Base-by-base conservation (phyloP, 2,113 vertebrate species). In the Mus spicilegus region DNA sequence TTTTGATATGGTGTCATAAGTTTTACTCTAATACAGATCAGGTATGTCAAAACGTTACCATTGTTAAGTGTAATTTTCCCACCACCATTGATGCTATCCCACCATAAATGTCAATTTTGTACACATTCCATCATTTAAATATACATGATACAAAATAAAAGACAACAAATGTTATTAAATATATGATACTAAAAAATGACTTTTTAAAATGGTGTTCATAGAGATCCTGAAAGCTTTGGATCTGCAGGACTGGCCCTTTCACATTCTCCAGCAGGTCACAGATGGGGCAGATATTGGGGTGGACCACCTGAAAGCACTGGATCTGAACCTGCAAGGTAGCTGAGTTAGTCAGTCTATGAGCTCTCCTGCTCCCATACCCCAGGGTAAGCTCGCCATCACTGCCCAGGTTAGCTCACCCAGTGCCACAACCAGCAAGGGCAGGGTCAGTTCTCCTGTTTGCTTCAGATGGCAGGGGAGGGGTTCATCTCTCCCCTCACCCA, bases 51-150 rank as follows among this genome's bases (percentile, higher is more conserved):
- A 95, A 92, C 72, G n/a, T 78, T 63, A 51, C 12, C 1, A 89
- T 8, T 2, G 8, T 86, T 95, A 54, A 77, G n/a, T 78, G 75
- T 8, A 90, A 12, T 26, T 30, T 90, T 30, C 39, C 49, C 11
- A 51, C 76, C 58, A 87, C 16, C 22, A 20, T n/a, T 33, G 36
- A n/a, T 24, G 78, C 24, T 82, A 33, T 67, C 20, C 7, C 5
- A 54, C 36, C 46, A 51, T 65, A 54, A 58, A n/a, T 39, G 16
- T 22, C 0, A 49, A 42, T 67, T 93, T 61, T 89, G 14, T 73
- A 89, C 2, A 84, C 8, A 67, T 63, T 77, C 84, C 11, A 78
- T 92, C 39, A 76, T n/a, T 87, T 91, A 69, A 89, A 95, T 89
- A 67, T 67, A 70, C 1, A 61, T 77, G 51, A 87, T 1, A 77